phyloP scores from a whole-genome alignment of 2,888 invertebrate genomes.

The Xestia sexstrigata region DNA sequence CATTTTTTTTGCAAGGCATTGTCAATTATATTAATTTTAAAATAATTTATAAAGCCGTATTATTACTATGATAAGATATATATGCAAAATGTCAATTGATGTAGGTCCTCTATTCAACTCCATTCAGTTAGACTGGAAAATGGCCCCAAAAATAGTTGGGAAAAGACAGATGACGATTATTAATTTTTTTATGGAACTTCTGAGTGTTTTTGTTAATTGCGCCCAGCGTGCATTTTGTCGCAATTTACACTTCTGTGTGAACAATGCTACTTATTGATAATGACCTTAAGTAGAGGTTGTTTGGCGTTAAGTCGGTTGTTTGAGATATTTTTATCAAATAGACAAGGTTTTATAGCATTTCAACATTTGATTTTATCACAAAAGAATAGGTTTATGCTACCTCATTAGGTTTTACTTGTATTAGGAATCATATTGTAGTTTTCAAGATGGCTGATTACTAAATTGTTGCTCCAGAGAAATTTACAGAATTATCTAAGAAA shows the following conservation, averaged over 20 bases:
- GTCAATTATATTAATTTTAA: too few species aligned
- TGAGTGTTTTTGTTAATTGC: not conserved
- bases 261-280: slow-evolving; percentile 55
- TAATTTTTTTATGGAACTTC: slow-evolving; percentile 1
- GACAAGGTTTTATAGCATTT: slow-evolving; percentile 54
- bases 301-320: slow-evolving; percentile 42
- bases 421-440: not conserved
- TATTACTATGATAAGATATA: too few species aligned
- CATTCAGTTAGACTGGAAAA: too few species aligned
- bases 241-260: slow-evolving; percentile 57
- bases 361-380: slow-evolving; percentile 11
- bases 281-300: slow-evolving; percentile 57
- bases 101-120: too few species aligned
- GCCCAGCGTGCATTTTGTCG: slow-evolving; percentile 27
- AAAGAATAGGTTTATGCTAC: not conserved
- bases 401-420: slow-evolving; percentile 14
- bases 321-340: slow-evolving; percentile 53
- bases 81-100: too few species aligned
- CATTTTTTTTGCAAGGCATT: too few species aligned
- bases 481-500: not conserved
- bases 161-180: too few species aligned
- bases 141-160: too few species aligned
- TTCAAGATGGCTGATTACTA: not conserved
- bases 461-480: not conserved
- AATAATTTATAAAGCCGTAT: too few species aligned